Evolutionary conservation across 2,888 invertebrate species (phyloP).

Genomic region (Actias luna): DNA sequence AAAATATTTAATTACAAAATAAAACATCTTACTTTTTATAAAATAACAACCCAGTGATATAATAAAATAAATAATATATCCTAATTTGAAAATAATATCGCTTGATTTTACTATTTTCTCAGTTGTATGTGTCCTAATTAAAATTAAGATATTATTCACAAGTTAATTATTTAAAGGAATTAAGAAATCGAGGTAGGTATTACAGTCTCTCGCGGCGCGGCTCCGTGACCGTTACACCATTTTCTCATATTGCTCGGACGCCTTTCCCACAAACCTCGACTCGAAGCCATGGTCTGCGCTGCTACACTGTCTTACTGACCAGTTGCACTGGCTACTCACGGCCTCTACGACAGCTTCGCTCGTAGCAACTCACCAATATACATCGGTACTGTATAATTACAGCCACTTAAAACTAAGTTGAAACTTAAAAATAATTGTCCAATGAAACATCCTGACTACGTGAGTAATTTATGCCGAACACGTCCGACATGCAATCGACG

Average conservation of each 20-base stretch:
- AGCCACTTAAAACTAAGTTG: not conserved
- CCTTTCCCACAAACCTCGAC: conserved; percentile 62
- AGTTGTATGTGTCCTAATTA: not conserved
- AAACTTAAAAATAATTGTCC: conserved; percentile 7
- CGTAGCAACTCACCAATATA: conserved; percentile 24
- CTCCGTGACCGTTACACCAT: conserved; percentile 57
- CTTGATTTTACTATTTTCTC: too few species aligned
- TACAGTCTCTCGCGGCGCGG: conserved; percentile 30
- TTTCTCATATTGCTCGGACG: conserved; percentile 60
- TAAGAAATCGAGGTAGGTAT: conserved; percentile 16
- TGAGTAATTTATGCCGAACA: not conserved
- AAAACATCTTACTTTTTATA: not conserved
- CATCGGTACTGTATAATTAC: conserved; percentile 9
- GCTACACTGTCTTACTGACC: conserved; percentile 57
- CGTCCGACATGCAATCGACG: not conserved
- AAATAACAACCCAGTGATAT: not conserved
- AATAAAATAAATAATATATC: too few species aligned
- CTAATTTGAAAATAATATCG: too few species aligned
- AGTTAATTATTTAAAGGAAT: not conserved
- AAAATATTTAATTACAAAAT: not conserved
- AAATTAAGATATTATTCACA: not conserved
- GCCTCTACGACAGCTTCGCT: conserved; percentile 25
- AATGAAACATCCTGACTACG: not conserved
- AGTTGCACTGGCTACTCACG: conserved; percentile 32
- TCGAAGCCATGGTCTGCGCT: conserved; percentile 36